A percentile compares a stretch with the other conserved stretches of the same genome.
phyloP scores from a whole-genome alignment of 2,113 vertebrate species.

The Pelodiscus sinensis region DNA sequence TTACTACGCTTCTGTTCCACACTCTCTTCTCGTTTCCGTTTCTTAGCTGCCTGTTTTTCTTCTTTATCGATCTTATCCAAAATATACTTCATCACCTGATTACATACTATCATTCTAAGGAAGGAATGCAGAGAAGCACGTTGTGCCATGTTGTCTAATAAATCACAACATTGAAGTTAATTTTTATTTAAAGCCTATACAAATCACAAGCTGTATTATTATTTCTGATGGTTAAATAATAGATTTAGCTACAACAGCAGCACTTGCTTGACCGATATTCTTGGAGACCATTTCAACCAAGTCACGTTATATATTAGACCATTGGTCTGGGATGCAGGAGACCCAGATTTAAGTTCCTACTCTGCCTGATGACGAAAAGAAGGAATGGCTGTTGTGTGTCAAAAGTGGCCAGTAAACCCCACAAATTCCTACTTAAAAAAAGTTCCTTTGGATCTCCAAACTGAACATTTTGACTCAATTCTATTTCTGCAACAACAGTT shows the following conservation, averaged over 20 bases:
- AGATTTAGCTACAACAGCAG: neutral
- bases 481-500: neutral
- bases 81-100: conserved; percentile 99
- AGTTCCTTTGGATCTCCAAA: neutral
- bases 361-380: neutral
- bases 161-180: neutral
- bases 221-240: neutral
- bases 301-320: neutral
- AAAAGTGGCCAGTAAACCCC: neutral
- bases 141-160: neutral
- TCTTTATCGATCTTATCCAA: conserved; percentile 99
- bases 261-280: neutral
- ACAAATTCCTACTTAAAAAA: neutral
- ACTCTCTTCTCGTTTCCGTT: conserved; percentile 94
- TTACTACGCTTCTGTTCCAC: conserved; percentile 97
- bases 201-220: neutral
- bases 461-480: neutral
- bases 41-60: conserved; percentile 96
- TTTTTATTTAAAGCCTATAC: neutral
- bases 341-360: neutral
- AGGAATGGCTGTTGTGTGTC: neutral
- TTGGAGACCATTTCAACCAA: neutral
- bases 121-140: conserved; percentile 44
- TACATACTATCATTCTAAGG: conserved; percentile 97
- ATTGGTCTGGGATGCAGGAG: neutral